Conservation (phyloP, 2,113 vertebrate species). For the Promerops cafer region DNA sequence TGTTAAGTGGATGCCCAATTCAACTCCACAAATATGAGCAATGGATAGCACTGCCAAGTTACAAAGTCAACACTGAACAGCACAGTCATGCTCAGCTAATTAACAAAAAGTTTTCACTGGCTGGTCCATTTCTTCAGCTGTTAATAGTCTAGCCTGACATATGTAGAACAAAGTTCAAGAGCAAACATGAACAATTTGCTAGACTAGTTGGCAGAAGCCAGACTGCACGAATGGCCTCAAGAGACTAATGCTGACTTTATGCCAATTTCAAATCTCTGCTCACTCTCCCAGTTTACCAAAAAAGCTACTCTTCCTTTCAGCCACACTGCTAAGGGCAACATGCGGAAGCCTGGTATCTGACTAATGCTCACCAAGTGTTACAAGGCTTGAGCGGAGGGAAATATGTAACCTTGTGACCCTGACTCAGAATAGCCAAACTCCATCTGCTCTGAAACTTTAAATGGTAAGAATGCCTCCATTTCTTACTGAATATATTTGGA, state of each 20-base stretch:
- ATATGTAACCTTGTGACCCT: slow-evolving; percentile 45
- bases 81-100: background rate
- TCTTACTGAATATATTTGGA: background rate
- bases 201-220: background rate
- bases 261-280: background rate
- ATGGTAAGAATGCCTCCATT: background rate
- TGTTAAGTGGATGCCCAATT: background rate
- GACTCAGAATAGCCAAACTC: slow-evolving; percentile 24
- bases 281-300: background rate
- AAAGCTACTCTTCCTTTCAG: slow-evolving; percentile 21
- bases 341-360: background rate
- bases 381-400: background rate
- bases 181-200: background rate
- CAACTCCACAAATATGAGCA: background rate
- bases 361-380: background rate
- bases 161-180: slow-evolving; percentile 16
- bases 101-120: background rate
- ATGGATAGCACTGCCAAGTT: background rate
- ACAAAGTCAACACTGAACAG: background rate
- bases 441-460: background rate
- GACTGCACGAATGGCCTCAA: background rate
- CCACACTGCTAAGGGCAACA: background rate
- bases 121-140: background rate
- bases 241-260: background rate
- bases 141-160: background rate